Conservation (phyloP, 2,113 vertebrate species). For the Aplodontia rufa region DNA sequence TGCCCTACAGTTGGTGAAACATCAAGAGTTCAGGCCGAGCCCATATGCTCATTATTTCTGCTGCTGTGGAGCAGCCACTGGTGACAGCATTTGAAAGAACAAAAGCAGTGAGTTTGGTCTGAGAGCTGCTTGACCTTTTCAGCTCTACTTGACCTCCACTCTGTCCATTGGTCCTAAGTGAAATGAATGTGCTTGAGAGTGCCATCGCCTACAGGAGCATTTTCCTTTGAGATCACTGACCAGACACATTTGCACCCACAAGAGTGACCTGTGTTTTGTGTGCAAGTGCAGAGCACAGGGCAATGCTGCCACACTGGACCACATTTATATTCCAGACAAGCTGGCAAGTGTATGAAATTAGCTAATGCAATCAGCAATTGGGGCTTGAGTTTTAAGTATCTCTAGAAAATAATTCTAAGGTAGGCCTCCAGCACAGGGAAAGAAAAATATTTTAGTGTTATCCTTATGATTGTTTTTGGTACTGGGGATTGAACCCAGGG, state of each 20-base stretch:
- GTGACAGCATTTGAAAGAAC: conserved; percentile 74
- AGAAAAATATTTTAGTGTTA: neutral
- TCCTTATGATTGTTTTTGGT: too few relatives aligned
- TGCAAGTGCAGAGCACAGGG: conserved; percentile 18
- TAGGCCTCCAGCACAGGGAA: neutral
- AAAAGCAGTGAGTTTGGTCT: conserved; percentile 64
- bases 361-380: neutral
- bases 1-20: conserved; percentile 82
- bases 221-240: conserved; percentile 77
- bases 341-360: conserved; percentile 34
- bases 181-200: conserved; percentile 37
- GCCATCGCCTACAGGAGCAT: conserved; percentile 64
- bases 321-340: conserved; percentile 61
- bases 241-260: conserved; percentile 70
- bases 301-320: neutral
- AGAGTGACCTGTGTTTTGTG: conserved; percentile 56
- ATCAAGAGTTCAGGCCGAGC: conserved; percentile 80
- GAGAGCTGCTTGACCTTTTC: conserved; percentile 74
- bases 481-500: too few relatives aligned
- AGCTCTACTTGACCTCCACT: conserved; percentile 54
- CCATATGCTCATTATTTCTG: conserved; percentile 77
- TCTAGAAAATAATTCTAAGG: conserved; percentile 38
- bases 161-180: conserved; percentile 69
- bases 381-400: neutral
- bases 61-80: conserved; percentile 66